These are phyloP conservation scores for Pycnonotus jocosus DNA, from an alignment of 2,113 vertebrate genomes.

Conservation along the genomic window DNA sequence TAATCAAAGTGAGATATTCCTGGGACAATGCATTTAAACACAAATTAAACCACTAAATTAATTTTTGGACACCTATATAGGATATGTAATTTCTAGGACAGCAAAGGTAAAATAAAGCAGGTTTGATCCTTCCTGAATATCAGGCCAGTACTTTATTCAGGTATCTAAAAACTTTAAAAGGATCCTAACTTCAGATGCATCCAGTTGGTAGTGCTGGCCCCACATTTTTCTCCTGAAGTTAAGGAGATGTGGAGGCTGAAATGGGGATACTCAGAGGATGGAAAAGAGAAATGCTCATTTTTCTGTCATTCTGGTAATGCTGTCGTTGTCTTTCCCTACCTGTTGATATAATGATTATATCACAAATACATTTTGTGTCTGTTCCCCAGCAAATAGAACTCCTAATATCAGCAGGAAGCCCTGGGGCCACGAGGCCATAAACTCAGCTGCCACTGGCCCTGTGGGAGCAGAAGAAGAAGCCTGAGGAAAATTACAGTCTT, in stretches of 20 bases:
- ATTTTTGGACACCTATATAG: background rate
- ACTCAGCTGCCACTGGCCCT: background rate
- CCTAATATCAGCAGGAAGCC: background rate
- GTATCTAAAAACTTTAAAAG: background rate
- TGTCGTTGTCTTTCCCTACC: background rate
- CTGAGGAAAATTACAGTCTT: background rate
- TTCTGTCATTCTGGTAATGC: background rate
- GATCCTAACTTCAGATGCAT: background rate
- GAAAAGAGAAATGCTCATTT: background rate
- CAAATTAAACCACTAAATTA: background rate
- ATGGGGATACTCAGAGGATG: background rate
- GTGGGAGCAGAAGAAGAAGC: background rate
- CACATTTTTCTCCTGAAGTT: background rate
- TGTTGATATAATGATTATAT: background rate
- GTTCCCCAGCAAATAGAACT: background rate
- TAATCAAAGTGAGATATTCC: background rate
- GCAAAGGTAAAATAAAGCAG: background rate
- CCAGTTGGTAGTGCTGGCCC: background rate
- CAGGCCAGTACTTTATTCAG: background rate
- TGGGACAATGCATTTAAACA: background rate
- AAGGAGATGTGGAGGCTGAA: background rate
- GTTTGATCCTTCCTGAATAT: background rate
- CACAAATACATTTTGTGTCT: background rate
- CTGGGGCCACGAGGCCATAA: accelerated
- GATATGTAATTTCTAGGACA: background rate